Evolutionary conservation across 37 sponge, comb jelly and placozoan genomes (phyloP), one percentile per base, ranked within the genome.

Genomic region (Hormiphora californensis): DNA sequence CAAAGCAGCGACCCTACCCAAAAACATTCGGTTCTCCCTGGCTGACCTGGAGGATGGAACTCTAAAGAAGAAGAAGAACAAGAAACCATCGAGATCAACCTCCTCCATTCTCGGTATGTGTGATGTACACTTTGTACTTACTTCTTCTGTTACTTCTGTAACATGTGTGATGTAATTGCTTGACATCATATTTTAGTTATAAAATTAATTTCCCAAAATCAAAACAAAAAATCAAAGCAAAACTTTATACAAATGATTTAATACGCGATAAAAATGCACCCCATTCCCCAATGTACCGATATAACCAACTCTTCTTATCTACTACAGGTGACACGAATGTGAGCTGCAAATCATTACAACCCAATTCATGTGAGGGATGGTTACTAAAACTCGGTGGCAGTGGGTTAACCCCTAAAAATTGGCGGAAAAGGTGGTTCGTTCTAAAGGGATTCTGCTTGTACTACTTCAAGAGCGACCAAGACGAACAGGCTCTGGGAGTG

Each of bases 41-140:
- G 81, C 81, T 43, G 81, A 73, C 43, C 81, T 73, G 27, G 81
- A 73, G 21, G 81, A 73, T 23, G 81, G 81, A 39, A 73, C 81
- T 1, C 44, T 73, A 7, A 73, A 73, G 22, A 73, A 73, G 81
- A 73, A 73, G 81, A 73, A 73, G 23, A 73, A 73, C 46, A 73
- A 73, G 81, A 73, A 73, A 41, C 81, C 81, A 1, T 73, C 81
- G 12, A 43, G 81, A 15, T 73, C 46, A 28, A 33, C 81, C 4
- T 73, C 81, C 4, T 27, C 81, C 28, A 73, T 73, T 73, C 46
- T 73, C 9, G 81, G 81, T 73, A 7, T 19, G 68, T 34, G 38
- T n/a, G n/a, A n/a, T n/a, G n/a, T n/a, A n/a, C n/a, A n/a, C n/a
- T n/a, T n/a, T n/a, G n/a, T n/a, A n/a, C n/a, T n/a, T n/a, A n/a